These are phyloP conservation scores for Volucella zonaria DNA, from an alignment of 2,888 invertebrate species.

Conservation along the genomic window DNA sequence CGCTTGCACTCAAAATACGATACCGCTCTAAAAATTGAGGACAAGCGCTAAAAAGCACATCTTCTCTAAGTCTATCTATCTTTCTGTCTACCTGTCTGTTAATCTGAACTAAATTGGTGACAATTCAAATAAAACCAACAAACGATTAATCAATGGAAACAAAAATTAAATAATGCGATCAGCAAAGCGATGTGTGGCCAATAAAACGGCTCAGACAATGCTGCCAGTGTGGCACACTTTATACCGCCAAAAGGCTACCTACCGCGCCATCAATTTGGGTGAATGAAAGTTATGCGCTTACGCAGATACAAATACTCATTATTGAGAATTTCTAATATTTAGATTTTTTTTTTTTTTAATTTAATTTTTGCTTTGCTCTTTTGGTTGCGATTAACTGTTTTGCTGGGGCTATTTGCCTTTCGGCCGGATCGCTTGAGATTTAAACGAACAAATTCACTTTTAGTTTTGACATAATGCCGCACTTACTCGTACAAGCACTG, in stretches of 20 bases:
- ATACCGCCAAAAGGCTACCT: conserved; percentile 2
- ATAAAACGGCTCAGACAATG: no score
- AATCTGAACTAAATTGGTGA: neutral
- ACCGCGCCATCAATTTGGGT: conserved; percentile 7
- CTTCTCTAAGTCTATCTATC: no score
- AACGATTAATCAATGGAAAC: neutral
- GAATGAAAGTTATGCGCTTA: conserved; percentile 42
- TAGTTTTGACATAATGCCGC: conserved; percentile 20
- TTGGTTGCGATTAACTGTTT: conserved; percentile 1
- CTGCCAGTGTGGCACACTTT: neutral
- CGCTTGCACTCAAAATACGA: no score
- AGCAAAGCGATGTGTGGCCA: conserved; percentile 33
- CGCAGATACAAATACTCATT: conserved; percentile 14
- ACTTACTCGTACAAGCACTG: no score
- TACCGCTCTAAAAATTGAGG: neutral
- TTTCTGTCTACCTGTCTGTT: no score
- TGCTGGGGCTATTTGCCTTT: conserved; percentile 2
- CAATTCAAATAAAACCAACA: conserved; percentile 19
- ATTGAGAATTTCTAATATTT: conserved; percentile 29
- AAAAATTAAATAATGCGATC: conserved; percentile 33
- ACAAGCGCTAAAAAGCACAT: conserved; percentile 10
- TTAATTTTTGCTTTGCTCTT: neutral
- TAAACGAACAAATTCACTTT: conserved; percentile 30
- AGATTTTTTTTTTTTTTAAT: neutral
- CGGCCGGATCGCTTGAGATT: neutral